Conservation (phyloP, 2,113 vertebrate genomes). For the Rostratula benghalensis region DNA sequence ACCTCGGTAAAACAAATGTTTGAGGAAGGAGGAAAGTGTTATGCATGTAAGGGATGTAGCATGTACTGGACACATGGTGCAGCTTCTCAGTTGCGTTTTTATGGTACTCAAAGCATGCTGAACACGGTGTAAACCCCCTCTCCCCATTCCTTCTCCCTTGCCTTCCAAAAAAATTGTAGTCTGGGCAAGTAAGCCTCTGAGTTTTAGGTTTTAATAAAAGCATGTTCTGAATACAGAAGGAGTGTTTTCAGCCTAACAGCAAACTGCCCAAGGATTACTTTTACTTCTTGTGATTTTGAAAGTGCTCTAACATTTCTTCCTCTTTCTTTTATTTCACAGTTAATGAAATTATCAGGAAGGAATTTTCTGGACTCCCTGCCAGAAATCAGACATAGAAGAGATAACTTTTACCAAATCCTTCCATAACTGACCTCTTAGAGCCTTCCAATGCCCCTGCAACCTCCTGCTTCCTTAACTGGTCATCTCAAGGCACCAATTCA, state of each 20-base stretch:
- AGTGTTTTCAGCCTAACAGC: neutral
- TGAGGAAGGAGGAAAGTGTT: neutral
- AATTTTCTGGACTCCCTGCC: slow-evolving; percentile 91
- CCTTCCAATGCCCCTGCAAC: slow-evolving; percentile 53
- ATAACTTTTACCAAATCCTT: slow-evolving; percentile 68
- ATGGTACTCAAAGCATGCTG: neutral
- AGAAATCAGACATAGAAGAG: slow-evolving; percentile 90
- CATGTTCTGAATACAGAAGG: neutral
- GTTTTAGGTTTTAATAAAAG: neutral
- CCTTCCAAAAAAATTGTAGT: neutral
- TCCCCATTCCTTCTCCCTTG: neutral
- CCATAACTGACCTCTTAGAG: slow-evolving; percentile 62
- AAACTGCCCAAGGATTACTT: neutral
- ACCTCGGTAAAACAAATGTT: neutral
- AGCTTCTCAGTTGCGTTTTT: neutral
- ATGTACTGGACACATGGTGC: neutral
- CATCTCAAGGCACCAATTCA: slow-evolving; percentile 62
- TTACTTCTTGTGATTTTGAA: neutral
- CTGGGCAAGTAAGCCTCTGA: neutral
- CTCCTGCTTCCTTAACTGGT: slow-evolving; percentile 56
- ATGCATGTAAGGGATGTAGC: neutral
- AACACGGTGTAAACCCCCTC: neutral
- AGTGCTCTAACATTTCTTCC: slow-evolving; percentile 14
- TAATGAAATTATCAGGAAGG: slow-evolving; percentile 99
- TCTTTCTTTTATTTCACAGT: slow-evolving; percentile 80